phyloP scores from a whole-genome alignment of 2,113 vertebrate species.

The Solea solea region DNA sequence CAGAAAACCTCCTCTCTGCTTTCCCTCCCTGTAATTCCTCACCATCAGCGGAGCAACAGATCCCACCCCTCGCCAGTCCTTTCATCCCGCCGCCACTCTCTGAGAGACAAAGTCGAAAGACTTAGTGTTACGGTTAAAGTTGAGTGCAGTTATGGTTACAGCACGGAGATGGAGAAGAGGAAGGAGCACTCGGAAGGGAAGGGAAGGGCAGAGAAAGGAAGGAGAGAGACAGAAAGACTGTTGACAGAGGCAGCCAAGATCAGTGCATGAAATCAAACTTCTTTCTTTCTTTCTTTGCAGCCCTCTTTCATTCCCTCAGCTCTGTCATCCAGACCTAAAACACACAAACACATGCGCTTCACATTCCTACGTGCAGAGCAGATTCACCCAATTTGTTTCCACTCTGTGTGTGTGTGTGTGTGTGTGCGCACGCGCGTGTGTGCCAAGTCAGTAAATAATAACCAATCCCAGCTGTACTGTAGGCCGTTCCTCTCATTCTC shows the following conservation, averaged over 20 bases:
- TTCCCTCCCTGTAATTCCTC: constrained; percentile 45
- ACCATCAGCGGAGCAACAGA: constrained; percentile 32
- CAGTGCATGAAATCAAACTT: constrained; percentile 18
- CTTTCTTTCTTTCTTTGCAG: constrained; percentile 24
- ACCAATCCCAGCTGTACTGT: constrained; percentile 77
- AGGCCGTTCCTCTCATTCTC: constrained; percentile 57
- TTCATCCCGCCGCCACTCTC: constrained; percentile 34
- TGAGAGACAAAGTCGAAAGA: constrained; percentile 28
- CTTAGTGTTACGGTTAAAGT: constrained; percentile 27
- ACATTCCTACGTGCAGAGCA: constrained; percentile 75
- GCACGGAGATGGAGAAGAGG: neutral
- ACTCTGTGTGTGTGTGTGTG: constrained; percentile 44
- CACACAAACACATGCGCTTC: constrained; percentile 77
- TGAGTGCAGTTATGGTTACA: constrained; percentile 10
- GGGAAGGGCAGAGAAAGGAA: constrained; percentile 7
- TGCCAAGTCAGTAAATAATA: constrained; percentile 78
- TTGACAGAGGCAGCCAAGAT: constrained; percentile 30
- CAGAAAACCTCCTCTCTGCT: constrained; percentile 46
- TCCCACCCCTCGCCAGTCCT: constrained; percentile 9
- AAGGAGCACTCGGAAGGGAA: constrained; percentile 25
- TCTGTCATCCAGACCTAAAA: constrained; percentile 78
- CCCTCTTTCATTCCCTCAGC: constrained; percentile 57
- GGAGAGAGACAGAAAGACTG: constrained; percentile 23
- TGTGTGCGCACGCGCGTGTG: constrained; percentile 40
- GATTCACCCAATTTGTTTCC: constrained; percentile 76